These are phyloP conservation scores for Epizoanthus fatuus DNA, from an alignment of 92 coral and sea anemone genomes.

Conservation along the genomic window DNA sequence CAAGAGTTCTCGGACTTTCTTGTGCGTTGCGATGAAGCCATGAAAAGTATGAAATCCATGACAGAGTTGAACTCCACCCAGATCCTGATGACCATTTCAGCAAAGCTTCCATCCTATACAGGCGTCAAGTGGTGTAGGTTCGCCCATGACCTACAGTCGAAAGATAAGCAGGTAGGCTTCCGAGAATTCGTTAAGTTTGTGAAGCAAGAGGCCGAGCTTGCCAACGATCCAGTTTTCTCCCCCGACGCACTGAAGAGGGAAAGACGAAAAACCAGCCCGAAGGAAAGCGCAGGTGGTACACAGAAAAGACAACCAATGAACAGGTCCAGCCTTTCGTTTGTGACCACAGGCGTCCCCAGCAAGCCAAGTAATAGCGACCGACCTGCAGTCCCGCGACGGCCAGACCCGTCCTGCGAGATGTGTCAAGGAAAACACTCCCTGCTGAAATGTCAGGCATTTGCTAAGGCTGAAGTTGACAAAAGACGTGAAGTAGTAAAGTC, in stretches of 20 bases:
- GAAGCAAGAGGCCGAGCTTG: conserved; percentile 54
- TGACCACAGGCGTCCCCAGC: conserved; percentile 17
- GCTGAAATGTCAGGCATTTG: conserved; percentile 60
- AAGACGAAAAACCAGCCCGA: conserved; percentile 37
- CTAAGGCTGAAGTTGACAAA: conserved; percentile 47
- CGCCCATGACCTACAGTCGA: conserved; percentile 44
- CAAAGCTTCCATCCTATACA: conserved; percentile 59
- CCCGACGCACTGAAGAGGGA: conserved; percentile 50
- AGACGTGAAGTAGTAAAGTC: conserved; percentile 33
- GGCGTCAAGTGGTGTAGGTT: conserved; percentile 63
- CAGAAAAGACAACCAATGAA: conserved; percentile 15
- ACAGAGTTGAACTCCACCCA: conserved; percentile 52
- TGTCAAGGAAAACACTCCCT: conserved; percentile 65
- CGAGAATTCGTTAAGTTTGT: conserved; percentile 55
- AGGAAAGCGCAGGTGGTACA: conserved; percentile 15
- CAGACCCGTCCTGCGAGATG: conserved; percentile 47
- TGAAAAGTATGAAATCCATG: conserved; percentile 45
- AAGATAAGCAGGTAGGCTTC: conserved; percentile 39
- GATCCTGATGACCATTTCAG: conserved; percentile 25
- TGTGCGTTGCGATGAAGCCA: conserved; percentile 52
- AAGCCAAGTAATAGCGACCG: conserved; percentile 18
- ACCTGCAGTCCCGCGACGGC: conserved; percentile 22
- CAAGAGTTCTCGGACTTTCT: conserved; percentile 58
- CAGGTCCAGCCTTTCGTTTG: conserved; percentile 19
- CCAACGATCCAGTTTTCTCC: conserved; percentile 59